A percentile compares a stretch with the other conserved stretches of the same genome.
phyloP scores from a whole-genome alignment of 2,888 invertebrate genomes.

The Aspidiotus destructor region DNA sequence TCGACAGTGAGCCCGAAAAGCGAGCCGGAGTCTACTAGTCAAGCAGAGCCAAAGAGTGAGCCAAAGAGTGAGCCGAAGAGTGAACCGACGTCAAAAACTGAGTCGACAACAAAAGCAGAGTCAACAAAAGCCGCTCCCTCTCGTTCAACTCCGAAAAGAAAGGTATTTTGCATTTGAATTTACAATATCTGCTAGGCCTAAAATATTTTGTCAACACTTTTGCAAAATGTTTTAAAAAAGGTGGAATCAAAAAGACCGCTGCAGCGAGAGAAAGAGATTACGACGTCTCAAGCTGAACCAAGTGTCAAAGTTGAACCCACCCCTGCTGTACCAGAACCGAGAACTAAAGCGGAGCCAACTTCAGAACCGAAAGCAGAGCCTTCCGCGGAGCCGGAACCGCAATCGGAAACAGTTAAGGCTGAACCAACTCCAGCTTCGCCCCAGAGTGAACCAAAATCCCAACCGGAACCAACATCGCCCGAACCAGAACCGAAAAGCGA shows the following conservation, averaged over 20 bases:
- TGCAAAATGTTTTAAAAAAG: no score
- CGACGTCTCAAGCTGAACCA: constrained; percentile 25
- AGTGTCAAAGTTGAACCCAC: constrained; percentile 38
- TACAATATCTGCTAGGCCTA: no score
- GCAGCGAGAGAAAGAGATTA: constrained; percentile 2
- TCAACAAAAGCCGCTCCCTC: constrained; percentile 26
- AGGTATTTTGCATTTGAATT: constrained; percentile 34
- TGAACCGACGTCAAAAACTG: constrained; percentile 43
- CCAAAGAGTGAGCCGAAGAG: constrained; percentile 43
- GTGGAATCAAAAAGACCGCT: constrained; percentile 40
- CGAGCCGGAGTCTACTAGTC: constrained; percentile 41
- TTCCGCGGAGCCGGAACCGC: constrained; percentile 41
- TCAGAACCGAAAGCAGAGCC: constrained; percentile 40
- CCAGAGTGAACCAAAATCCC: constrained; percentile 39
- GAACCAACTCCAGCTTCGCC: constrained; percentile 39
- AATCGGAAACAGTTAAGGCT: constrained; percentile 24
- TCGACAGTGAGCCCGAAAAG: constrained; percentile 36
- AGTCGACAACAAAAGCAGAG: constrained; percentile 43
- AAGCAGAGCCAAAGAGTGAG: constrained; percentile 38
- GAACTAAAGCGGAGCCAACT: constrained; percentile 42
- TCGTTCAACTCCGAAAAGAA: constrained; percentile 39
- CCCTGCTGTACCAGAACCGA: constrained; percentile 44
- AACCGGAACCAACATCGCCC: constrained; percentile 39
- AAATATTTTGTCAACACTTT: no score
- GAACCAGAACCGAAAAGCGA: constrained; percentile 39